Evolutionary conservation across 2,113 vertebrate species (phyloP).

Genomic region (Callaeas wilsoni): DNA sequence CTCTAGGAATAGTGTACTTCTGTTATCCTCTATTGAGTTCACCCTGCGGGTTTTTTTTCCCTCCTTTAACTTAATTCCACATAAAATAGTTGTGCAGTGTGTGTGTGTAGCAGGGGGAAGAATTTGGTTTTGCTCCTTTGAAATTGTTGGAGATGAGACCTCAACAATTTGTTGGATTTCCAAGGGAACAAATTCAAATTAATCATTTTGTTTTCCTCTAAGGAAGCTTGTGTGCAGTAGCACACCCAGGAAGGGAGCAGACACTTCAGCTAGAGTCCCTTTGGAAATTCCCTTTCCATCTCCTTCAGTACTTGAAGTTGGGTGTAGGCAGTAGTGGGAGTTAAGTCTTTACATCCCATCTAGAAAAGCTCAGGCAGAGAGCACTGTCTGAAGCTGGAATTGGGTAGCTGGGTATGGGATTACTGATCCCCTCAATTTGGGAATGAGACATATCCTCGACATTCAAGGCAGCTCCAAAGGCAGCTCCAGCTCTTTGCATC

Average conservation of each 20-base stretch:
- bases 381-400: not conserved
- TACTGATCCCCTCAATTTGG: not conserved
- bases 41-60: rapidly evolving
- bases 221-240: not conserved
- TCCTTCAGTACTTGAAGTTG: not conserved
- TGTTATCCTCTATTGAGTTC: not conserved
- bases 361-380: not conserved
- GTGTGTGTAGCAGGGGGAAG: not conserved
- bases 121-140: not conserved
- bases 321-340: not conserved
- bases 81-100: not conserved
- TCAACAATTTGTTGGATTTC: not conserved
- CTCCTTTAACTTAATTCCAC: not conserved
- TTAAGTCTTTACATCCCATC: not conserved
- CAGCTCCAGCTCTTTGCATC: not conserved
- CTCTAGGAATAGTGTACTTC: not conserved
- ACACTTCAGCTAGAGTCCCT: not conserved
- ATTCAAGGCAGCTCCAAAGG: not conserved
- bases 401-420: not conserved
- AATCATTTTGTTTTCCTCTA: not conserved
- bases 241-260: not conserved
- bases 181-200: not conserved
- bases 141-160: not conserved
- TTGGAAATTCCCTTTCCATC: not conserved
- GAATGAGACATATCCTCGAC: not conserved